Evolutionary conservation across 2,797 vertebrate species (phyloP).

Genomic region (Gymnothorax reevesii): DNA sequence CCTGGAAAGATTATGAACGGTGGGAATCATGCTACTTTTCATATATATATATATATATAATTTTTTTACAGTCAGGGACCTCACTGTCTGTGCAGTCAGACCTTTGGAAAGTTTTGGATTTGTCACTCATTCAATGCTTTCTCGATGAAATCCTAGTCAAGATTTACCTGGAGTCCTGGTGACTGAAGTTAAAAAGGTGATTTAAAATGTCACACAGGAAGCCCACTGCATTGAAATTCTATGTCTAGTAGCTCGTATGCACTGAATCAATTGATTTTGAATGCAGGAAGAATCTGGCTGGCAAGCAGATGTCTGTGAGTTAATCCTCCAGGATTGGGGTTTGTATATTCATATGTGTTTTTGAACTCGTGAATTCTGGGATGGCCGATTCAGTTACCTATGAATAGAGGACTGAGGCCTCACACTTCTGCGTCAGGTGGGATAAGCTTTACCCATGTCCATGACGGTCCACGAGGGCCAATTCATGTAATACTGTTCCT

Average conservation of each 20-base stretch:
- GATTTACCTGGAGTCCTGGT: background rate
- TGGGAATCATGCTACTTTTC: background rate
- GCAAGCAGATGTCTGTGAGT: background rate
- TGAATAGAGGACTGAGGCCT: background rate
- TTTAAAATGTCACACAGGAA: background rate
- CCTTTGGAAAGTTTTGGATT: background rate
- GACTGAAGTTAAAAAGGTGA: background rate
- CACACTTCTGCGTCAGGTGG: background rate
- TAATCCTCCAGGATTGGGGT: background rate
- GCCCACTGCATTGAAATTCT: background rate
- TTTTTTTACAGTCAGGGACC: background rate
- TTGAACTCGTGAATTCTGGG: background rate
- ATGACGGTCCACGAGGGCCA: background rate
- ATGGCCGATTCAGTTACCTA: background rate
- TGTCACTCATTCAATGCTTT: background rate
- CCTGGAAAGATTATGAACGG: background rate
- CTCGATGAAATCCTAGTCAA: background rate
- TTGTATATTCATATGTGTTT: background rate
- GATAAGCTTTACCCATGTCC: background rate
- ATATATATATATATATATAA: too few species aligned
- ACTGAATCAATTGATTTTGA: background rate
- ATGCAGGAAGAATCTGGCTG: background rate
- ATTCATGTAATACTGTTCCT: background rate
- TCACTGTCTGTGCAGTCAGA: background rate
- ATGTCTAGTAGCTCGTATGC: background rate